Evolutionary conservation across 2,888 invertebrate genomes (phyloP).

Genomic region (Panzeria rudis): DNA sequence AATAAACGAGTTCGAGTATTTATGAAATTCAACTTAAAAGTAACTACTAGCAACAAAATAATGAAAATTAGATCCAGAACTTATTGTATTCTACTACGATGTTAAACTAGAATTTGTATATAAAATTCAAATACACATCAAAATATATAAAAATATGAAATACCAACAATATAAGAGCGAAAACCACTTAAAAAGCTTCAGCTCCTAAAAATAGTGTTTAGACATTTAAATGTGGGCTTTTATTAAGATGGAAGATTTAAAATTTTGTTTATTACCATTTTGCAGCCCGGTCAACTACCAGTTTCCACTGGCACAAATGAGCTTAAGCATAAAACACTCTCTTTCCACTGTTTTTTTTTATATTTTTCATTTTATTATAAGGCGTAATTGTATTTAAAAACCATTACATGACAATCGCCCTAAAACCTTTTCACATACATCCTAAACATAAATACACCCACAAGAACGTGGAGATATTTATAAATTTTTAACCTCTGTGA

Average conservation of each 20-base stretch:
- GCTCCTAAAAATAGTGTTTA: not conserved
- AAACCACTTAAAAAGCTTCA: conserved; percentile 11
- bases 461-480: conserved; percentile 5
- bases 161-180: not conserved
- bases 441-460: not conserved
- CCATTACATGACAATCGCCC: conserved; percentile 49
- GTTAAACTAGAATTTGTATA: conserved; percentile 20
- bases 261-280: conserved; percentile 37
- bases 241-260: conserved; percentile 40
- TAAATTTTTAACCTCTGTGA: not conserved
- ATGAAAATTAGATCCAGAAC: conserved; percentile 40
- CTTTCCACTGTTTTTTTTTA: not conserved
- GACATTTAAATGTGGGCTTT: not conserved
- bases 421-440: not conserved
- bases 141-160: conserved; percentile 51
- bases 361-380: conserved; percentile 16
- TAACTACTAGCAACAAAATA: conserved; percentile 58
- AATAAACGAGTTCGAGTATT: conserved; percentile 10
- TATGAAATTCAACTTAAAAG: conserved; percentile 46
- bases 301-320: conserved; percentile 21
- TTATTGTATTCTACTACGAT: not conserved
- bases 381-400: conserved; percentile 53
- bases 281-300: conserved; percentile 22
- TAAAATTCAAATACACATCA: conserved; percentile 60
- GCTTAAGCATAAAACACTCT: not conserved